These are phyloP conservation scores for Smutsia temminckii DNA, from an alignment of 2,797 vertebrate species.

Conservation along the genomic window DNA sequence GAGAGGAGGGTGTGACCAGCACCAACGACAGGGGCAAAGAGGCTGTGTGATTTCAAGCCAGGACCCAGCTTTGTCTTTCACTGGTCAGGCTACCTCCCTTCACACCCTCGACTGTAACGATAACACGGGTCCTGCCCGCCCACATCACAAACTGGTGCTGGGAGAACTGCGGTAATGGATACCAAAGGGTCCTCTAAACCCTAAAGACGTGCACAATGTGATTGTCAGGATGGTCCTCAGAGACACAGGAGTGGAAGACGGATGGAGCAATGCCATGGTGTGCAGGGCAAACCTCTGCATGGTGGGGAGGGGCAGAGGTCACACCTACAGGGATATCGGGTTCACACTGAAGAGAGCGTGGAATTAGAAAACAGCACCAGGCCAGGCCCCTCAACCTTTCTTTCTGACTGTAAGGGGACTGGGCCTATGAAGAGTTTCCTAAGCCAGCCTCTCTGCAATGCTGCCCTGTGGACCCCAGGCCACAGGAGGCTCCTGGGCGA, in stretches of 20 bases:
- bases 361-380: background rate
- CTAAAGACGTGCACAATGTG: background rate
- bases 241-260: background rate
- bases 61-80: background rate
- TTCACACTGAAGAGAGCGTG: background rate
- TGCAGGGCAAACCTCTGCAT: background rate
- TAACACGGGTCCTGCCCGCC: too few relatives aligned
- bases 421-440: background rate
- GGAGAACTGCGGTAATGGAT: background rate
- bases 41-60: background rate
- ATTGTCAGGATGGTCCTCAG: background rate
- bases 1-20: background rate
- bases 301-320: too few relatives aligned
- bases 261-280: rapidly evolving
- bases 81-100: too few relatives aligned
- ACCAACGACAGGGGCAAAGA: background rate
- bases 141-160: background rate
- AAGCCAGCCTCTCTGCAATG: background rate
- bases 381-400: background rate
- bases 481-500: background rate
- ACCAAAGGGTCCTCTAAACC: background rate
- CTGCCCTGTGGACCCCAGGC: background rate
- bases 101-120: background rate
- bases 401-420: background rate
- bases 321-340: rapidly evolving